A percentile compares a stretch with the other conserved stretches of the same genome.
Evolutionary conservation across 2,888 invertebrate species (phyloP).

Genomic region (Ectropis crepuscularia): DNA sequence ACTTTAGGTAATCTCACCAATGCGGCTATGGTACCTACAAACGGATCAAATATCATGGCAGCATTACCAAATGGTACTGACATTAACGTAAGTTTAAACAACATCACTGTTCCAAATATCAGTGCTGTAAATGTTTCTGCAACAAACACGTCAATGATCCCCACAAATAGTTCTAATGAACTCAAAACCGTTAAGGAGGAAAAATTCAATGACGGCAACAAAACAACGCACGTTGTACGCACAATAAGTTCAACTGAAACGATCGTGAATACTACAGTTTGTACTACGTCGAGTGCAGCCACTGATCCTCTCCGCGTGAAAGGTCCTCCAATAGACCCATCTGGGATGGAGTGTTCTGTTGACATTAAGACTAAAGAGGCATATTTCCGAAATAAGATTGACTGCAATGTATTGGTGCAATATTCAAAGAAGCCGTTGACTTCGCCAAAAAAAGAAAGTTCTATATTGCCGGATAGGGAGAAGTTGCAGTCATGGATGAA

Average conservation of each 20-base stretch:
- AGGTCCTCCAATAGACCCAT: conserved; percentile 58
- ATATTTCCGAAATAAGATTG: conserved; percentile 58
- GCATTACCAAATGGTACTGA: conserved; percentile 11
- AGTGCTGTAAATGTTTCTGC: conserved; percentile 11
- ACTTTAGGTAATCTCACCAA: conserved; percentile 10
- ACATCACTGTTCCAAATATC: neutral
- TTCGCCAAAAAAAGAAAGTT: conserved; percentile 52
- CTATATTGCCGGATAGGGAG: conserved; percentile 59
- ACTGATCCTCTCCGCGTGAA: conserved; percentile 66
- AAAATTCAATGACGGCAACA: conserved; percentile 22
- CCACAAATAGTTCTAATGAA: conserved; percentile 1
- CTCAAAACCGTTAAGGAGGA: neutral
- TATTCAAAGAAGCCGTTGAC: conserved; percentile 67
- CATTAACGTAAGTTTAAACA: neutral
- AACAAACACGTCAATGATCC: conserved; percentile 9
- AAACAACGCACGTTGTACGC: conserved; percentile 18
- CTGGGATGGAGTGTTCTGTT: conserved; percentile 64
- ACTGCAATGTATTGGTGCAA: conserved; percentile 62
- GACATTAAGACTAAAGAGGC: conserved; percentile 63
- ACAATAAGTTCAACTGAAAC: conserved; percentile 10
- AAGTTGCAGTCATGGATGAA: conserved; percentile 67
- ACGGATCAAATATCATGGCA: conserved; percentile 2
- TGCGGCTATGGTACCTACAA: neutral
- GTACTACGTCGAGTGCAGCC: conserved; percentile 41
- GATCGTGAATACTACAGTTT: conserved; percentile 20